A percentile compares a stretch with the other conserved stretches of the same genome.
Evolutionary conservation across 2,113 vertebrate species (phyloP).

Genomic region (Clarias gariepinus): DNA sequence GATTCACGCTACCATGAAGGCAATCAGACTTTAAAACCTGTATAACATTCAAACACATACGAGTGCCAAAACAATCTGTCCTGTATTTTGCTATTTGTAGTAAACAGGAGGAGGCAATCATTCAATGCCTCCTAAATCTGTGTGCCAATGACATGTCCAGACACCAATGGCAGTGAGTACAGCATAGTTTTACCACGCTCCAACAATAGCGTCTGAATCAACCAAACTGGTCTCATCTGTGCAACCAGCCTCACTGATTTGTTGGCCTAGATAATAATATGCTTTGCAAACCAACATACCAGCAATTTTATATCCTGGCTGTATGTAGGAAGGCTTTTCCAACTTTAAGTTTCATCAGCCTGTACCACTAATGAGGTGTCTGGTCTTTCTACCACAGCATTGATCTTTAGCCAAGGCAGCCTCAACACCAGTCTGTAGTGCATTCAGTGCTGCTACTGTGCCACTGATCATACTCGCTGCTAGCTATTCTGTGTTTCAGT

Average conservation of each 20-base stretch:
- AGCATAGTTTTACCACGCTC: background rate
- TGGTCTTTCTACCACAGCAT: background rate
- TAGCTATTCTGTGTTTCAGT: background rate
- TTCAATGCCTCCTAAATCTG: background rate
- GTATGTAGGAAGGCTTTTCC: background rate
- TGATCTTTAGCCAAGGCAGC: background rate
- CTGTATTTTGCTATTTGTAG: background rate
- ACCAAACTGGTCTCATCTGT: background rate
- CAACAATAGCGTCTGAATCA: background rate
- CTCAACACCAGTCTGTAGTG: background rate
- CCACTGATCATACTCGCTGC: background rate
- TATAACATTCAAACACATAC: background rate
- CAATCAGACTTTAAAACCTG: background rate
- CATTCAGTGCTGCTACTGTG: background rate
- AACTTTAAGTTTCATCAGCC: background rate
- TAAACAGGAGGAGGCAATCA: too few relatives aligned
- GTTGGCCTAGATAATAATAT: background rate
- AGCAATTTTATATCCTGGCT: slow-evolving; percentile 9
- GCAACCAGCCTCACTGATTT: background rate
- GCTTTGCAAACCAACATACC: background rate
- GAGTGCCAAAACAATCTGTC: background rate
- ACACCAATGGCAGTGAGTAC: background rate
- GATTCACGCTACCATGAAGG: background rate
- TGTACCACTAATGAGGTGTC: background rate
- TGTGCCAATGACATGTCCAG: background rate